A percentile compares a stretch with the other conserved stretches of the same genome.
Evolutionary conservation across 2,888 invertebrate genomes (phyloP).

Genomic region (Platerodrilus igneus): DNA sequence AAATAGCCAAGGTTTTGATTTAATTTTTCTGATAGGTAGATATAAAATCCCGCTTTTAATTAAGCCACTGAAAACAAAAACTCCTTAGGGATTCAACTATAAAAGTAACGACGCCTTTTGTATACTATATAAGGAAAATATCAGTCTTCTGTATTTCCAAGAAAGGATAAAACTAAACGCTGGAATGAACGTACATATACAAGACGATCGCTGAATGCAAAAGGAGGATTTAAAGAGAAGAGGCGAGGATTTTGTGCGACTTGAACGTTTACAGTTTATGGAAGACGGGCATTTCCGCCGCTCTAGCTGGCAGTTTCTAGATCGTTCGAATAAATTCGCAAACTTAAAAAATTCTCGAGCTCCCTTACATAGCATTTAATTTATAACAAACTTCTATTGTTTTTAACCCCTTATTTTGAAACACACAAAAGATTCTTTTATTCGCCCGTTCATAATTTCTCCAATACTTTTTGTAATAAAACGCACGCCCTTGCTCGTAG

Average conservation of each 20-base stretch:
- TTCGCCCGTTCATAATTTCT: conserved; percentile 38
- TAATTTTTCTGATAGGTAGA: too few relatives aligned
- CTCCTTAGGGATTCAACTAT: too few relatives aligned
- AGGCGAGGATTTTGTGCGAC: conserved; percentile 44
- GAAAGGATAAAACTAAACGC: conserved; percentile 32
- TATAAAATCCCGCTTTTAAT: too few relatives aligned
- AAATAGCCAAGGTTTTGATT: too few relatives aligned
- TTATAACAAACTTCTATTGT: too few relatives aligned
- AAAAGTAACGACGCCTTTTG: too few relatives aligned
- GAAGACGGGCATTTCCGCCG: conserved; percentile 43
- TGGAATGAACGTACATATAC: conserved; percentile 35
- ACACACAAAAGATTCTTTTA: conserved; percentile 37
- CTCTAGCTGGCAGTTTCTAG: conserved; percentile 37
- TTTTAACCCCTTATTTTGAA: conserved; percentile 33
- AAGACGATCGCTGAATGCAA: conserved; percentile 45
- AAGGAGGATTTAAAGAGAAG: conserved; percentile 42
- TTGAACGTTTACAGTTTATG: conserved; percentile 44
- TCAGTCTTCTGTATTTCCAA: too few relatives aligned
- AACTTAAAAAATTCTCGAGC: too few relatives aligned
- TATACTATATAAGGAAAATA: too few relatives aligned
- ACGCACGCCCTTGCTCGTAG: conserved; percentile 39
- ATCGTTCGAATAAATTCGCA: too few relatives aligned
- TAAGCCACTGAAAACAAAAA: too few relatives aligned
- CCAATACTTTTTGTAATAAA: conserved; percentile 41
- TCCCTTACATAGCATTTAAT: too few relatives aligned